A percentile compares a stretch with the other conserved stretches of the same genome.
Evolutionary conservation across 2,113 vertebrate genomes (phyloP).

Genomic region (Prolemur simus): DNA sequence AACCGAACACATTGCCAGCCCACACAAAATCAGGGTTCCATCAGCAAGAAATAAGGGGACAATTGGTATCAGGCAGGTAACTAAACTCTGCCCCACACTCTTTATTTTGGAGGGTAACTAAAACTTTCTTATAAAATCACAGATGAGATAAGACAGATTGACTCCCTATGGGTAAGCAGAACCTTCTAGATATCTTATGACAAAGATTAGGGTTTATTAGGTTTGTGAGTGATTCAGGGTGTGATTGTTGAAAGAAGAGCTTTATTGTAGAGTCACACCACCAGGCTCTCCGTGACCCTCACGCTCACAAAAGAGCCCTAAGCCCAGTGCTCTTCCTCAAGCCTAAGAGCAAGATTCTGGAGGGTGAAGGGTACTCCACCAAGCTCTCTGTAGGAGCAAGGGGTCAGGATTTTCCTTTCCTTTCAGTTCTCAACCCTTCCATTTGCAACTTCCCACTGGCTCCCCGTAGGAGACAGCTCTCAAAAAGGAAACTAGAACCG

Average conservation of each 20-base stretch:
- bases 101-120: not conserved
- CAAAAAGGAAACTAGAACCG: not conserved
- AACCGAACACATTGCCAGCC: not conserved
- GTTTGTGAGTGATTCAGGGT: not conserved
- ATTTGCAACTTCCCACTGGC: not conserved
- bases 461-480: not conserved
- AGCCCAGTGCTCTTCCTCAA: not conserved
- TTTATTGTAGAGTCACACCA: not conserved
- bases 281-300: not conserved
- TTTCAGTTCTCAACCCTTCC: not conserved
- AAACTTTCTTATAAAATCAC: not conserved
- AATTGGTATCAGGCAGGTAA: not conserved
- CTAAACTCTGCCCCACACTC: not conserved
- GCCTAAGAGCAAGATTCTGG: not conserved
- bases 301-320: not conserved
- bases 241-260: not conserved
- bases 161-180: not conserved
- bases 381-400: not conserved
- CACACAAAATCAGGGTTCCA: not conserved
- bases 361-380: not conserved
- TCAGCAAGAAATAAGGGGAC: not conserved
- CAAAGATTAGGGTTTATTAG: not conserved
- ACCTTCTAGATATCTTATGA: not conserved
- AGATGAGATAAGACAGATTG: not conserved
- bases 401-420: not conserved